A percentile compares a stretch with the other conserved stretches of the same genome.
These are phyloP conservation scores for Drosophila persimilis DNA, from an alignment of 1,140 invertebrate genomes.

Conservation along the genomic window DNA sequence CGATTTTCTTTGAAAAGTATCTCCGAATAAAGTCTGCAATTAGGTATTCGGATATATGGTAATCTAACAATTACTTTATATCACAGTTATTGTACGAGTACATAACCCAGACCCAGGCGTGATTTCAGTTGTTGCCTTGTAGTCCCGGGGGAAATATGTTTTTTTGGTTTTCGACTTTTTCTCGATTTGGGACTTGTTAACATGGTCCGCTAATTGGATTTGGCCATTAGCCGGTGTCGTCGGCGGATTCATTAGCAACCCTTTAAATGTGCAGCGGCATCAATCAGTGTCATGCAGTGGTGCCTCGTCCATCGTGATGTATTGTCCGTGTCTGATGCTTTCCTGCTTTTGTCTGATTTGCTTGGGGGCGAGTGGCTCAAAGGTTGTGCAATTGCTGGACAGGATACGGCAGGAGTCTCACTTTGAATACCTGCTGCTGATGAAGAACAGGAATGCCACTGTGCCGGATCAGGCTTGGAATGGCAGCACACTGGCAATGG, in stretches of 20 bases:
- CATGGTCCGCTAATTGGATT: slow-evolving; percentile 45
- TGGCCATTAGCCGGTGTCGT: slow-evolving; percentile 24
- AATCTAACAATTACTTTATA: neutral
- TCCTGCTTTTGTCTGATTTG: slow-evolving; percentile 28
- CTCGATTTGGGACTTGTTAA: slow-evolving; percentile 50
- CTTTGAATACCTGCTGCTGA: slow-evolving; percentile 53
- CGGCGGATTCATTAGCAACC: slow-evolving; percentile 59
- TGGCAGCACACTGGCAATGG: slow-evolving; percentile 7
- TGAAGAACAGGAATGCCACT: slow-evolving; percentile 46
- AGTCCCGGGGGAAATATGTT: slow-evolving; percentile 27
- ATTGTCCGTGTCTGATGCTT: slow-evolving; percentile 24
- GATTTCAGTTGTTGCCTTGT: slow-evolving; percentile 6
- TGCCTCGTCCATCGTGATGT: slow-evolving; percentile 42
- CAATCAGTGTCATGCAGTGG: slow-evolving; percentile 49
- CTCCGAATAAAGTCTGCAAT: no score
- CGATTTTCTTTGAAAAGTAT: no score
- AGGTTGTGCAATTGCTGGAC: slow-evolving; percentile 43
- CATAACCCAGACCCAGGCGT: neutral
- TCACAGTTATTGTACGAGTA: neutral
- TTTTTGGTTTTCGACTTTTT: slow-evolving; percentile 7
- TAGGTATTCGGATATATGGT: neutral
- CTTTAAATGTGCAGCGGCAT: slow-evolving; percentile 62
- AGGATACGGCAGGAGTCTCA: slow-evolving; percentile 44
- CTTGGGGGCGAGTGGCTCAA: slow-evolving; percentile 6
- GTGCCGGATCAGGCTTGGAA: slow-evolving; percentile 9